Evolutionary conservation across 2,888 invertebrate genomes (phyloP), one percentile per base, ranked within the genome.

Genomic region (Nudaria mundana): DNA sequence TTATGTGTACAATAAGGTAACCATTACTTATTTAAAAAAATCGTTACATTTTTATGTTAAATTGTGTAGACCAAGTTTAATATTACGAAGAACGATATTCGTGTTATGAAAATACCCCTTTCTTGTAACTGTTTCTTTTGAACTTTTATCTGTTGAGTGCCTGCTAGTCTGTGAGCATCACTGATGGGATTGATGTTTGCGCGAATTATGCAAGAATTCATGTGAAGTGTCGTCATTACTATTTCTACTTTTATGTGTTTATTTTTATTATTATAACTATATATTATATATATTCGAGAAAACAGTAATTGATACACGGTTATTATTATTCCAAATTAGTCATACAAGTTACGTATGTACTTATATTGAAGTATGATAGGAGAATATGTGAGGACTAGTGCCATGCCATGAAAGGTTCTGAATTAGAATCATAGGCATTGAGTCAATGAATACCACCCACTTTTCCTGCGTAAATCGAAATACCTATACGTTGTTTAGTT

Each of bases 401-500:
- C 87, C 88, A 88, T 87, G 88, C 85, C 86, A 69, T 87, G 88
- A 87, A 87, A 86, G 86, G 86, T 87, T 87, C 88, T 86, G 79
- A 74, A 76, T 77, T 85, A 85, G 86, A 87, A 88, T 87, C 86
- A 69, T 80, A 76, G 87, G 86, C 87, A 86, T 87, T 66, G 72
- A 82, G 81, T 85, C 82, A 72, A 82, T 84, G 83, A 79, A 81
- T 88, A 86, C 87, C 87, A 88, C 87, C 88, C 88, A 87, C 87
- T 87, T 81, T 85, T 86, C 83, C 81, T 82, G 80, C 75, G 78
- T 72, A 70, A 79, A 76, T 71, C 66, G 70, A 71, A 77, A 78
- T n/a, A 80, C 76, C 68, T 68, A 70, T 71, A 70, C 67, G 71
- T 76, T 75, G 71, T 79, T 78, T 78, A 79, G 77, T 82, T 81